Conservation (phyloP, 2,888 invertebrate species). For the Fissipunctia ypsillon region DNA sequence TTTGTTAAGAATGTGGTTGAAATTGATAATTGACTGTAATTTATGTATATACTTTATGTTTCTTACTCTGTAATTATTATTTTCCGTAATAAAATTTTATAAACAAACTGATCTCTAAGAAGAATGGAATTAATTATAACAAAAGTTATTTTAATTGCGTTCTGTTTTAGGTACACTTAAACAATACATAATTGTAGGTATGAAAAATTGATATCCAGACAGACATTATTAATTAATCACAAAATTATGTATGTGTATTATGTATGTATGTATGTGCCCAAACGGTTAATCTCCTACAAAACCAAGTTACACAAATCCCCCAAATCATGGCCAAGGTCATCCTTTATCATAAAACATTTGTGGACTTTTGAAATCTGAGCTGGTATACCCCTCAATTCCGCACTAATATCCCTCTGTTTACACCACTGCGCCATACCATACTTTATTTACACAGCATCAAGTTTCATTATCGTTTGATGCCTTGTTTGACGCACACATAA, state of each 20-base stretch:
- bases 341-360: slow-evolving; percentile 38
- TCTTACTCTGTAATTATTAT: neutral
- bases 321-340: slow-evolving; percentile 31
- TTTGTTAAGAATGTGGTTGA: neutral
- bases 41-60: neutral
- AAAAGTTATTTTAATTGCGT: neutral
- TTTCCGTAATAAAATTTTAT: neutral
- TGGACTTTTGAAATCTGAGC: slow-evolving; percentile 58
- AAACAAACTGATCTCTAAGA: neutral
- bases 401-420: slow-evolving; percentile 45
- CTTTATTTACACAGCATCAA: slow-evolving; percentile 49
- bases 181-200: neutral
- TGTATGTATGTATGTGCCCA: too few relatives aligned
- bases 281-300: neutral
- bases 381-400: slow-evolving; percentile 53
- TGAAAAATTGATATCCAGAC: neutral
- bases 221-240: neutral
- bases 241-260: too few relatives aligned
- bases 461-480: slow-evolving; percentile 56
- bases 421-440: slow-evolving; percentile 24
- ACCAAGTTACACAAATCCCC: slow-evolving; percentile 3
- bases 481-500: slow-evolving; percentile 56
- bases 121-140: neutral
- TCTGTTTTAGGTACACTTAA: neutral
- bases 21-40: slow-evolving; percentile 1